Evolutionary conservation across 2,888 invertebrate species (phyloP).

Genomic region (Crocallis elinguaria): DNA sequence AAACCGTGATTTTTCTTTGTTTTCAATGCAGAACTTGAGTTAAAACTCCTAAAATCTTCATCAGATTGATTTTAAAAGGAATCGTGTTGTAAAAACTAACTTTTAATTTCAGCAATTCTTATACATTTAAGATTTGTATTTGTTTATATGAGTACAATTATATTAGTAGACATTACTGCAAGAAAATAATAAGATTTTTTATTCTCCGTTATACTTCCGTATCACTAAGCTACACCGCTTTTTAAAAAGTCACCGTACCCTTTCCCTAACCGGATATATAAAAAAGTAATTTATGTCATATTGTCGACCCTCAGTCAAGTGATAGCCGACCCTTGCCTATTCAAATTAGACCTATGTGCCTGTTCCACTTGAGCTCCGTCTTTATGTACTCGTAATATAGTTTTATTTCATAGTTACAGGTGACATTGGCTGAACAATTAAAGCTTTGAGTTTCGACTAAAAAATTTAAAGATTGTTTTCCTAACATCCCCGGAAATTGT

Average conservation of each 20-base stretch:
- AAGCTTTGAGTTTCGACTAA: background rate
- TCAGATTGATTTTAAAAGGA: too few relatives aligned
- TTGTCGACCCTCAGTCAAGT: conserved; percentile 62
- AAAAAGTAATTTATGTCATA: conserved; percentile 68
- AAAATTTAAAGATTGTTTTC: too few relatives aligned
- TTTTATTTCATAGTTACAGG: conserved; percentile 1
- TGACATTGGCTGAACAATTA: background rate
- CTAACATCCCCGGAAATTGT: too few relatives aligned
- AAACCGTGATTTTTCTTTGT: too few relatives aligned
- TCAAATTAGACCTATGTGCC: conserved; percentile 62
- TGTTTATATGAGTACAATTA: too few relatives aligned
- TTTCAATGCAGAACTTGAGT: too few relatives aligned
- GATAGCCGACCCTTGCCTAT: conserved; percentile 55
- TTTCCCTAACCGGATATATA: conserved; percentile 60
- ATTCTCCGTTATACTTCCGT: background rate
- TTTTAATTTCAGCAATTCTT: too few relatives aligned
- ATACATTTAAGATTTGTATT: too few relatives aligned
- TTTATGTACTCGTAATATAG: conserved; percentile 9
- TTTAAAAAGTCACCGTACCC: conserved; percentile 28
- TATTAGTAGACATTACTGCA: too few relatives aligned
- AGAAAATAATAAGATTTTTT: too few relatives aligned
- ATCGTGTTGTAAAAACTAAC: too few relatives aligned
- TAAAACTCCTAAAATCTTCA: too few relatives aligned
- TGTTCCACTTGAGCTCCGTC: conserved; percentile 40
- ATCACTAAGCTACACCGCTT: conserved; percentile 1